Percentiles rank a stretch among this genome's conserved stretches.
phyloP scores from a whole-genome alignment of 2,113 vertebrate species.

The Petrocephalus zakoni region DNA sequence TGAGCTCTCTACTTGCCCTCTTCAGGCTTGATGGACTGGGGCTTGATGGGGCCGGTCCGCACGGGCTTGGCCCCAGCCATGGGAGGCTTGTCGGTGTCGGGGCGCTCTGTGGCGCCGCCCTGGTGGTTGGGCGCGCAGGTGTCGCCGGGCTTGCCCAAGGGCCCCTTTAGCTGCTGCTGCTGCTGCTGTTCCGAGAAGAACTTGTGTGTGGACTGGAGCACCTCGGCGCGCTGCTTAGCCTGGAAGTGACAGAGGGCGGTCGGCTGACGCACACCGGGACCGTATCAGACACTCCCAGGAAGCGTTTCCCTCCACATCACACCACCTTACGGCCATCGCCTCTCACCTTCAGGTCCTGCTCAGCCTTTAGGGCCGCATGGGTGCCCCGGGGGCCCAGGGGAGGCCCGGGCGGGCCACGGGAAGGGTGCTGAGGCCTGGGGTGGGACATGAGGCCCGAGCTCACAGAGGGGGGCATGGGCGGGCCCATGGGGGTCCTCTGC shows the following conservation, averaged over 20 bases:
- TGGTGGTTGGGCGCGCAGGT: constrained; percentile 64
- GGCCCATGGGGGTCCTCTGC: constrained; percentile 83
- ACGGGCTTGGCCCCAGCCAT: constrained; percentile 79
- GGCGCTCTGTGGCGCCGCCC: constrained; percentile 64
- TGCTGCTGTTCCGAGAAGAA: constrained; percentile 95
- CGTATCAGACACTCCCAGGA: not conserved
- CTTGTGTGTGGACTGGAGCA: constrained; percentile 95
- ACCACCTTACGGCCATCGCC: not conserved
- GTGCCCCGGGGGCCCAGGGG: constrained; percentile 75
- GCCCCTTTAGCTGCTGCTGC: constrained; percentile 70
- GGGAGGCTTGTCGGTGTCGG: constrained; percentile 70
- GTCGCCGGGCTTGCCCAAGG: constrained; percentile 70
- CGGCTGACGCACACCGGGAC: not conserved
- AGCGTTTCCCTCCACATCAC: not conserved
- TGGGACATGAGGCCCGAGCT: constrained; percentile 87
- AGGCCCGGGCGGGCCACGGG: constrained; percentile 74
- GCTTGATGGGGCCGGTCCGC: constrained; percentile 97
- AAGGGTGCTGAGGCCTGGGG: constrained; percentile 75
- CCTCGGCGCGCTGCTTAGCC: constrained; percentile 98
- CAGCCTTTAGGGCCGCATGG: constrained; percentile 83
- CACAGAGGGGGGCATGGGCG: constrained; percentile 72
- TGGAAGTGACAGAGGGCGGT: constrained; percentile 46
- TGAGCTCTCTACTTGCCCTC: constrained; percentile 76
- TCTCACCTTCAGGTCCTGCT: constrained; percentile 86
- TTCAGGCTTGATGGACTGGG: constrained; percentile 96